Evolutionary conservation across 2,888 invertebrate genomes (phyloP).

Genomic region (Nomada ferruginata): DNA sequence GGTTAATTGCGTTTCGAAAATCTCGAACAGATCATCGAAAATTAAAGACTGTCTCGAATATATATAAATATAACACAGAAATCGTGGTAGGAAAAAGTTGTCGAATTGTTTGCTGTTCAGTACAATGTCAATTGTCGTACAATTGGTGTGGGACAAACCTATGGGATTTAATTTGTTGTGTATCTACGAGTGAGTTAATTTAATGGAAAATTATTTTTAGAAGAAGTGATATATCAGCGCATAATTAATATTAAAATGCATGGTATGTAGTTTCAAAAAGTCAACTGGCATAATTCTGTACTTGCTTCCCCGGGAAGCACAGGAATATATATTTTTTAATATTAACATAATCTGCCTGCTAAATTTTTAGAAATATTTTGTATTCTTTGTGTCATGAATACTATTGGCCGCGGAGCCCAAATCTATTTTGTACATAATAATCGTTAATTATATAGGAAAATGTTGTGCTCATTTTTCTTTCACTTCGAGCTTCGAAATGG

Average conservation of each 20-base stretch:
- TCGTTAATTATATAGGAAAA: not conserved
- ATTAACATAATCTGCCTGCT: not conserved
- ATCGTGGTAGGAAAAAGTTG: too few relatives aligned
- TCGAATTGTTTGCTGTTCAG: too few relatives aligned
- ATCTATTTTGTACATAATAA: slow-evolving; percentile 16
- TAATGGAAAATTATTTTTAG: not conserved
- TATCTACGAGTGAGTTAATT: slow-evolving; percentile 10
- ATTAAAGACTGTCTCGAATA: too few relatives aligned
- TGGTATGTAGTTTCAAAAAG: not conserved
- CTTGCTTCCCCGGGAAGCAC: too few relatives aligned
- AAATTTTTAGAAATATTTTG: not conserved
- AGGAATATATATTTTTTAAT: too few relatives aligned
- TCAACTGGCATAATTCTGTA: not conserved
- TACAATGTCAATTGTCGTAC: too few relatives aligned
- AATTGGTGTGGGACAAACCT: too few relatives aligned
- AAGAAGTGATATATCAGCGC: not conserved
- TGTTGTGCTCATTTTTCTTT: not conserved
- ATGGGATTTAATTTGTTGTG: not conserved
- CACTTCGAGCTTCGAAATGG: not conserved
- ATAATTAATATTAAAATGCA: slow-evolving; percentile 3
- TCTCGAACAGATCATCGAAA: too few relatives aligned
- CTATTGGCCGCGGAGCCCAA: not conserved
- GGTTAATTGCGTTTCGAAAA: too few relatives aligned
- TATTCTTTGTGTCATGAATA: not conserved
- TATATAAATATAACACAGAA: too few relatives aligned